phyloP scores from a whole-genome alignment of 2,888 invertebrate species.

The Drosophila seclusa region DNA sequence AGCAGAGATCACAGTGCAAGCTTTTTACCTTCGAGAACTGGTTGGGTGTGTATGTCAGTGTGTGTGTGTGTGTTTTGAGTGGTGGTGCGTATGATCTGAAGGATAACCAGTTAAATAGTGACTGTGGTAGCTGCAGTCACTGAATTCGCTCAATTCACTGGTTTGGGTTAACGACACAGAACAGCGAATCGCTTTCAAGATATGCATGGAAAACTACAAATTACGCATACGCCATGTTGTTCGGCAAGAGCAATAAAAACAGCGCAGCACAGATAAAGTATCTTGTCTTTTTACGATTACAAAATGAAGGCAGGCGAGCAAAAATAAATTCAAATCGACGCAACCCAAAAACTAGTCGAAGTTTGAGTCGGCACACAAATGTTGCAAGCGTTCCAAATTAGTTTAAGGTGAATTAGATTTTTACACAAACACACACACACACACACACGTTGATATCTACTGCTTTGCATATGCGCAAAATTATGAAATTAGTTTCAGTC shows the following conservation, averaged over 20 bases:
- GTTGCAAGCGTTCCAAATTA: conserved; percentile 53
- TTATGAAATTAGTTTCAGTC: conserved; percentile 69
- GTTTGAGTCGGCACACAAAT: conserved; percentile 39
- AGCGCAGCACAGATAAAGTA: conserved; percentile 55
- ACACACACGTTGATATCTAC: conserved; percentile 7
- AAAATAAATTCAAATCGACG: conserved; percentile 40
- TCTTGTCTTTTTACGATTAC: conserved; percentile 54
- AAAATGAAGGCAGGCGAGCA: conserved; percentile 48
- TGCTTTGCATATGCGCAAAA: conserved; percentile 57
- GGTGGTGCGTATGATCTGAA: conserved; percentile 36
- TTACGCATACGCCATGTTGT: conserved; percentile 71
- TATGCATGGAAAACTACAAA: conserved; percentile 77
- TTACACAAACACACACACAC: conserved; percentile 48
- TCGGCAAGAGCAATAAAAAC: conserved; percentile 37
- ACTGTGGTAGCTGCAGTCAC: conserved; percentile 16
- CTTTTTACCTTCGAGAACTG: conserved; percentile 43
- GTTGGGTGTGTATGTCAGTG: conserved; percentile 13
- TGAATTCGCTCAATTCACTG: conserved; percentile 32
- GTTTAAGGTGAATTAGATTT: conserved; percentile 77
- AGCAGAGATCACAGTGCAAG: conserved; percentile 27
- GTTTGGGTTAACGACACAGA: conserved; percentile 57
- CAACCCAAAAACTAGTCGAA: conserved; percentile 32
- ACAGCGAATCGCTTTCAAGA: conserved; percentile 53
- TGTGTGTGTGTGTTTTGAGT: conserved; percentile 7
- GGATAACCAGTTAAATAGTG: conserved; percentile 50